Percentiles rank a stretch among this genome's conserved stretches.
Evolutionary conservation across 1,140 invertebrate species (phyloP).

Genomic region (Phymastichus coffea): DNA sequence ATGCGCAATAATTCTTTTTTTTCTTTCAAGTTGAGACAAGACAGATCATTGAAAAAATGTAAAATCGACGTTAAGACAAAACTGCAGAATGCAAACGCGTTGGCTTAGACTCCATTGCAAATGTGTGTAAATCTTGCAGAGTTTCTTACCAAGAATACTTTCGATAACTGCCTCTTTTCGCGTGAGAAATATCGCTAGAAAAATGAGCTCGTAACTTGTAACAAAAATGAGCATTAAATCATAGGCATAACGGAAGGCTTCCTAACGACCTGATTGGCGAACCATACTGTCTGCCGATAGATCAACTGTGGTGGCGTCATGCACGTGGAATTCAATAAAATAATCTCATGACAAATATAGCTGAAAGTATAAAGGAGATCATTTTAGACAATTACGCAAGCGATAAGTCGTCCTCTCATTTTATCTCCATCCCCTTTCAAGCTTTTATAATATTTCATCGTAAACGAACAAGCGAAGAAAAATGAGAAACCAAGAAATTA

Average conservation of each 20-base stretch:
- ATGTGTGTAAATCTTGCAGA: too few relatives aligned
- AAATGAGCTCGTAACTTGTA: too few relatives aligned
- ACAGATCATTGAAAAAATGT: too few relatives aligned
- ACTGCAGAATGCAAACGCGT: too few relatives aligned
- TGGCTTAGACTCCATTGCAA: too few relatives aligned
- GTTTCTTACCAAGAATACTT: too few relatives aligned
- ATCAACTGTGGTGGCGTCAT: not conserved
- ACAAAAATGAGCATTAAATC: too few relatives aligned
- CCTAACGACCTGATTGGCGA: slow-evolving; percentile 2
- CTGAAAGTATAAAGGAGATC: slow-evolving; percentile 14
- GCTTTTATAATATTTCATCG: not conserved
- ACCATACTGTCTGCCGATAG: not conserved
- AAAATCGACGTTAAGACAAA: too few relatives aligned
- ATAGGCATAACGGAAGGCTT: not conserved
- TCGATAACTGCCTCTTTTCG: too few relatives aligned
- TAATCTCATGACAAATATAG: slow-evolving; percentile 18
- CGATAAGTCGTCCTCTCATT: slow-evolving; percentile 5
- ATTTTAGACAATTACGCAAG: slow-evolving; percentile 16
- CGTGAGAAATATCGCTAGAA: too few relatives aligned
- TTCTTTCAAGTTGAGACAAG: too few relatives aligned
- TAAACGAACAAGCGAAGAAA: not conserved
- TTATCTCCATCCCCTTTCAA: not conserved
- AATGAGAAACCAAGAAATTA: slow-evolving; percentile 14
- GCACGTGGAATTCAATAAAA: slow-evolving; percentile 10
- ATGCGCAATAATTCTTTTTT: too few relatives aligned